These are phyloP conservation scores for Mallotus villosus DNA, from an alignment of 2,797 vertebrate genomes.

Conservation along the genomic window DNA sequence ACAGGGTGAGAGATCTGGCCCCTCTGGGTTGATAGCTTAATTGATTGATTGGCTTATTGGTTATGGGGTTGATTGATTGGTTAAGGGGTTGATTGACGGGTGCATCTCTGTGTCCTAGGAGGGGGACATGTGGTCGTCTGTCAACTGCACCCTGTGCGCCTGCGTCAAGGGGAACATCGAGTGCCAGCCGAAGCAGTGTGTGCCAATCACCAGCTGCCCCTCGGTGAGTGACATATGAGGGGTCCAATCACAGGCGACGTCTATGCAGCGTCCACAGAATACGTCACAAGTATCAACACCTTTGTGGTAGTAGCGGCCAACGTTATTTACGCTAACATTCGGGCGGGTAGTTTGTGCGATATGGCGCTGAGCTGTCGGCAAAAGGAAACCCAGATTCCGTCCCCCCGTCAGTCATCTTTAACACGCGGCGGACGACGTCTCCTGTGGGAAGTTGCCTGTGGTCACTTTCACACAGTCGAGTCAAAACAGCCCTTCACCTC, in stretches of 20 bases:
- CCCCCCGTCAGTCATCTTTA: too few species aligned
- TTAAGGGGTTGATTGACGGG: not conserved
- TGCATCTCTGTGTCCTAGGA: constrained; percentile 72
- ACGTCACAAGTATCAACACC: too few species aligned
- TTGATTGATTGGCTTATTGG: not conserved
- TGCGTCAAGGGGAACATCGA: constrained; percentile 87
- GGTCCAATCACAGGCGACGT: not conserved
- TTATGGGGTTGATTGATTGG: not conserved
- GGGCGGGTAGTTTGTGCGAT: too few species aligned
- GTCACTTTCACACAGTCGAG: too few species aligned
- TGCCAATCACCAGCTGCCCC: constrained; percentile 92
- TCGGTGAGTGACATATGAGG: constrained; percentile 65
- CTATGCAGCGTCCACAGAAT: too few species aligned
- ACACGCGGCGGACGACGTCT: too few species aligned
- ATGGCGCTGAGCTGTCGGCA: too few species aligned
- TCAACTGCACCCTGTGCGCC: constrained; percentile 93
- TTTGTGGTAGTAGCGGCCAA: not conserved
- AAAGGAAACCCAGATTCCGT: too few species aligned
- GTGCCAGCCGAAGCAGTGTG: constrained; percentile 91
- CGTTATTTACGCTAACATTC: too few species aligned
- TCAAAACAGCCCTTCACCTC: not conserved
- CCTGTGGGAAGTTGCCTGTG: too few species aligned
- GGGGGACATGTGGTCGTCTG: constrained; percentile 95
- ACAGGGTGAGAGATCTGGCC: constrained; percentile 79
- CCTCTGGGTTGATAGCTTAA: not conserved